phyloP scores from a whole-genome alignment of 2,113 vertebrate species.

The Bucco capensis region DNA sequence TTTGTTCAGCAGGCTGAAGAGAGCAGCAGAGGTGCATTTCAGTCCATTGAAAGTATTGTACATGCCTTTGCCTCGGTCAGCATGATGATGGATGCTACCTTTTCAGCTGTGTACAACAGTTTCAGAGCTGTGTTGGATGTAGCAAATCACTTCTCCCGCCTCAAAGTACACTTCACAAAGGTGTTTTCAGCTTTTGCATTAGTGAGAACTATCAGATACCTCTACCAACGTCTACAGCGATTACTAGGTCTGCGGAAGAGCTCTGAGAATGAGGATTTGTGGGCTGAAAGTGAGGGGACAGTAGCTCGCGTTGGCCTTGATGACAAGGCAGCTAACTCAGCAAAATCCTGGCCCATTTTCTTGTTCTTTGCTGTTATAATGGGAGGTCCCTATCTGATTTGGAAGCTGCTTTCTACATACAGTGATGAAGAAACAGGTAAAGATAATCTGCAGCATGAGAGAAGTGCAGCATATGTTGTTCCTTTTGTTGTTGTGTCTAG shows the following conservation, averaged over 20 bases:
- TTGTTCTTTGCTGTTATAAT: slow-evolving; percentile 94
- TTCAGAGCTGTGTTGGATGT: slow-evolving; percentile 96
- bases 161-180: slow-evolving; percentile 91
- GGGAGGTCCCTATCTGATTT: slow-evolving; percentile 96
- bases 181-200: slow-evolving; percentile 94
- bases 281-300: slow-evolving; percentile 87
- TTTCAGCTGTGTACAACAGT: slow-evolving; percentile 96
- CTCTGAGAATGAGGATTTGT: slow-evolving; percentile 88
- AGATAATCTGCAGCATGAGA: background rate
- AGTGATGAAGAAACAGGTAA: slow-evolving; percentile 80
- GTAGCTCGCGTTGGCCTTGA: slow-evolving; percentile 73
- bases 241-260: slow-evolving; percentile 82
- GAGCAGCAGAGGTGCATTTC: slow-evolving; percentile 94
- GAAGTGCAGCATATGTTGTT: background rate
- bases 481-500: background rate
- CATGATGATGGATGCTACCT: slow-evolving; percentile 99
- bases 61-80: slow-evolving; percentile 94
- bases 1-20: slow-evolving; percentile 98
- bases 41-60: slow-evolving; percentile 97
- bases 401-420: slow-evolving; percentile 88
- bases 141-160: slow-evolving; percentile 93
- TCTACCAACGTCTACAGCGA: slow-evolving; percentile 84
- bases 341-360: slow-evolving; percentile 97
- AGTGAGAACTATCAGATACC: slow-evolving; percentile 89
- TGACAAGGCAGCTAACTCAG: slow-evolving; percentile 72